Evolutionary conservation across 2,797 vertebrate genomes (phyloP).

Genomic region (Cyprinella venusta): DNA sequence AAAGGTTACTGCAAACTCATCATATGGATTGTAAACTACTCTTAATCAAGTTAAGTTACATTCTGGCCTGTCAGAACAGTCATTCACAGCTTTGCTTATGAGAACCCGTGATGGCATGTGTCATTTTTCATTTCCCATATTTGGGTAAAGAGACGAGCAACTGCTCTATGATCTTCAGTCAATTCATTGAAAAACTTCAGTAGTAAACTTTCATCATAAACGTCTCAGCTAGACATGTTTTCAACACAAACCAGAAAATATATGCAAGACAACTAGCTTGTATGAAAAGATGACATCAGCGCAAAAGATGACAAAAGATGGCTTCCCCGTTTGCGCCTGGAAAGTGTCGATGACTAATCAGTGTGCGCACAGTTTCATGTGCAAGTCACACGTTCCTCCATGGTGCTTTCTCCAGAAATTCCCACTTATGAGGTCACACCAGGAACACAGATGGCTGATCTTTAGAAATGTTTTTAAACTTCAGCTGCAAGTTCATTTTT

Average conservation of each 20-base stretch:
- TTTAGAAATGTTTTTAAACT: conserved; percentile 48
- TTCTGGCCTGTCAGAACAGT: background rate
- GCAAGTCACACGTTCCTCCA: conserved; percentile 51
- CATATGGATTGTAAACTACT: background rate
- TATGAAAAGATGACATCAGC: conserved; percentile 43
- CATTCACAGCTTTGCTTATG: background rate
- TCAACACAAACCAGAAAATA: conserved; percentile 13
- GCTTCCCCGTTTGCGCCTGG: conserved; percentile 38
- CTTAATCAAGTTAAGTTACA: conserved; percentile 21
- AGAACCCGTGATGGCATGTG: background rate
- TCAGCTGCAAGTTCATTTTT: background rate
- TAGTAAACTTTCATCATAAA: background rate
- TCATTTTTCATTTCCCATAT: conserved; percentile 17
- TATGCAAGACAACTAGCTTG: conserved; percentile 13
- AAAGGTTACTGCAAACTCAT: conserved; percentile 15
- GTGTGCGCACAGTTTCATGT: conserved; percentile 42
- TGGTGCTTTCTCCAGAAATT: conserved; percentile 54
- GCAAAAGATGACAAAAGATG: background rate
- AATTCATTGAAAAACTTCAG: background rate
- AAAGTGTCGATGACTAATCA: conserved; percentile 51
- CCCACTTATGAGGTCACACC: conserved; percentile 56
- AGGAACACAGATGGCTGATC: conserved; percentile 57
- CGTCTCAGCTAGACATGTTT: background rate
- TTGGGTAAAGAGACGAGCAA: background rate
- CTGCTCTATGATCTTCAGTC: conserved; percentile 4